Conservation (phyloP, 2,113 vertebrate genomes). For the Mus spicilegus region DNA sequence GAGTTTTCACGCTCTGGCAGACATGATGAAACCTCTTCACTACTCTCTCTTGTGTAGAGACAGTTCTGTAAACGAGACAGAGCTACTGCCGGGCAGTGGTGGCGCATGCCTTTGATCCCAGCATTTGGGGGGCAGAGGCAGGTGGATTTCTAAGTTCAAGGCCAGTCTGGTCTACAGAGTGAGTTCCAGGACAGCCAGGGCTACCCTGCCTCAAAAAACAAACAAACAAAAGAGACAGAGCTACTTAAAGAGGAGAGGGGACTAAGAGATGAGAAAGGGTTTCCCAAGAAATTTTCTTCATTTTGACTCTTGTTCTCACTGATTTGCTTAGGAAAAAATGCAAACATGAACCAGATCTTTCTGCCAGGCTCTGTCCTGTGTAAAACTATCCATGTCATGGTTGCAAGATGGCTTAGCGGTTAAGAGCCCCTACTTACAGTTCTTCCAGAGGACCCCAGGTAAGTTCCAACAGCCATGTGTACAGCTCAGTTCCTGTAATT, state of each 20-base stretch:
- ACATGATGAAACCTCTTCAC: not conserved
- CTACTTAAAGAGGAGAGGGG: not conserved
- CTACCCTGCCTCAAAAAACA: too few species aligned
- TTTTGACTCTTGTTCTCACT: not conserved
- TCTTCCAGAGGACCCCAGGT: not conserved
- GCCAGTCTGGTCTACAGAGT: too few species aligned
- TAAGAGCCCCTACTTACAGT: too few species aligned
- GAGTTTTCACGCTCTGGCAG: not conserved
- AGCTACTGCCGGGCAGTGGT: not conserved
- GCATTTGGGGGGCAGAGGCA: too few species aligned
- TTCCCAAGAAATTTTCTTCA: not conserved
- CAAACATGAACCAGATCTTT: not conserved
- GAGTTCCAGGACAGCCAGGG: too few species aligned
- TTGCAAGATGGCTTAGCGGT: not conserved
- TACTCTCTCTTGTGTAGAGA: not conserved
- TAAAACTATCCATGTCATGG: not conserved
- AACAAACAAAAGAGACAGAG: not conserved
- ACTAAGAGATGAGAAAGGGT: not conserved
- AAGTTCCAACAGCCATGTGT: not conserved
- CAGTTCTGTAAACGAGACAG: not conserved
- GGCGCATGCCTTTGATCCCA: too few species aligned
- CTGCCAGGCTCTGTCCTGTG: not conserved
- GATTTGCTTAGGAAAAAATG: slow-evolving; percentile 39
- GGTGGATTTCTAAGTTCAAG: too few species aligned
- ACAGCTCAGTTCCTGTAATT: not conserved